phyloP scores from a whole-genome alignment of 1,140 invertebrate species.

The Arctopsyche grandis region DNA sequence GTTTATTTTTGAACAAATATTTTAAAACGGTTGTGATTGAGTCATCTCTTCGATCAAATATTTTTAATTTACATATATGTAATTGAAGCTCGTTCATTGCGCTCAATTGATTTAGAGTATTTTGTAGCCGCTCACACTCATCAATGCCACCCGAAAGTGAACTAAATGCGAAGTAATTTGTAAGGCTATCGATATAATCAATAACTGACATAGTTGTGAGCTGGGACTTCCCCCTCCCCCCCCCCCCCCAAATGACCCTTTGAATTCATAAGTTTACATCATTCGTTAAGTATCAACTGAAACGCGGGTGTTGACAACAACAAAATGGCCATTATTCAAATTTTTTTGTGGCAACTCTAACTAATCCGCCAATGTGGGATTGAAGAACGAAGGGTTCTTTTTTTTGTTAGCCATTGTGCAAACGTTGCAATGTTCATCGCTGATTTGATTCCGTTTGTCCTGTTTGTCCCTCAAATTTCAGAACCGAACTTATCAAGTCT shows the following conservation, averaged over 20 bases:
- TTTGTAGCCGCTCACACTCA: neutral
- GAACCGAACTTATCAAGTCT: neutral
- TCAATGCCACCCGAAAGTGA: constrained; percentile 20
- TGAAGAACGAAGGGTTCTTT: neutral
- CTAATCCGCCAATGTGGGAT: too few relatives aligned
- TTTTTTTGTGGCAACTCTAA: too few relatives aligned
- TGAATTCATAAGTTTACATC: constrained; percentile 41
- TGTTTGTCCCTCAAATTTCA: constrained; percentile 14
- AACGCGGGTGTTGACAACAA: neutral
- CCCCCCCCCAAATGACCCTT: constrained; percentile 36
- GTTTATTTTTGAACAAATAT: too few relatives aligned
- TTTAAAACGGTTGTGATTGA: too few relatives aligned
- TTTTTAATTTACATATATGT: too few relatives aligned
- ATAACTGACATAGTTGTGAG: constrained; percentile 53
- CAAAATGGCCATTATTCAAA: neutral
- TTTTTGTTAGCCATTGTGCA: neutral
- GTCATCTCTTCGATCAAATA: too few relatives aligned
- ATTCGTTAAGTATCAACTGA: constrained; percentile 37
- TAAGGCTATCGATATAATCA: constrained; percentile 47
- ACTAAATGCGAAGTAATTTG: constrained; percentile 43
- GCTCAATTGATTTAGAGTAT: too few relatives aligned
- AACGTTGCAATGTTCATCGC: constrained; percentile 9
- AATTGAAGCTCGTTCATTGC: too few relatives aligned
- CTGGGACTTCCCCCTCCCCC: neutral
- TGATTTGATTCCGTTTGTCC: neutral